Conservation (phyloP, 2,888 invertebrate species). For the Limnephilus lunatus region DNA sequence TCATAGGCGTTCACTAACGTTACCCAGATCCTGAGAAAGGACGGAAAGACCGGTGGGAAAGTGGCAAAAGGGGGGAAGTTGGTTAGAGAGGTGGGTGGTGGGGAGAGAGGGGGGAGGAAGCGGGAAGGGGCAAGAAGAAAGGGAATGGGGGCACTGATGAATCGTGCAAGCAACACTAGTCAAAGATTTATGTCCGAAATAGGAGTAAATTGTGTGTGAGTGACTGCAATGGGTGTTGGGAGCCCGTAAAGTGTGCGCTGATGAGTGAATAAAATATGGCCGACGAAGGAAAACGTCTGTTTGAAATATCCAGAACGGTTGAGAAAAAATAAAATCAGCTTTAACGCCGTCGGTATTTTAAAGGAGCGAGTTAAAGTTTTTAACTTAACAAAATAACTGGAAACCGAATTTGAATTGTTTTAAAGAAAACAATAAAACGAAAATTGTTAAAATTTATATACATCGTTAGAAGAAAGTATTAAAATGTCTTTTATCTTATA, state of each 20-base stretch:
- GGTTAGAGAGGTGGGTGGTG: conserved; percentile 57
- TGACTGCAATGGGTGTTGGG: conserved; percentile 72
- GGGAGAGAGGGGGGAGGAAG: conserved; percentile 57
- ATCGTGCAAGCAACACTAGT: conserved; percentile 70
- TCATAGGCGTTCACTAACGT: conserved; percentile 52
- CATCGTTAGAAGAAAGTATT: no score
- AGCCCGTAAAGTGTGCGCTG: conserved; percentile 72
- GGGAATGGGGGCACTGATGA: conserved; percentile 73
- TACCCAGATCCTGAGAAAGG: conserved; percentile 63
- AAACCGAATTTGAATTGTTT: background rate
- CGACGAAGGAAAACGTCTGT: conserved; percentile 43
- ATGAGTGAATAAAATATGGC: conserved; percentile 53
- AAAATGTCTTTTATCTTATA: no score
- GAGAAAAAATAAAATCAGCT: conserved; percentile 9
- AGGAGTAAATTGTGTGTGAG: conserved; percentile 74
- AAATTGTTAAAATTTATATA: no score
- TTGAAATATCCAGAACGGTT: conserved; percentile 16
- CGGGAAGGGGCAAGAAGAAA: conserved; percentile 57
- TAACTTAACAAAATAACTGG: background rate
- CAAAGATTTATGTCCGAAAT: conserved; percentile 74
- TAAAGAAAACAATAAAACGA: background rate
- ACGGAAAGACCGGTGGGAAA: conserved; percentile 67
- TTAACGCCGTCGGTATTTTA: background rate
- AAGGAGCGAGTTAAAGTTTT: background rate
- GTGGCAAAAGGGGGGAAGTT: conserved; percentile 5